Base-by-base conservation (phyloP, 2,113 vertebrate genomes). In the Tricholaema leucomelas region DNA sequence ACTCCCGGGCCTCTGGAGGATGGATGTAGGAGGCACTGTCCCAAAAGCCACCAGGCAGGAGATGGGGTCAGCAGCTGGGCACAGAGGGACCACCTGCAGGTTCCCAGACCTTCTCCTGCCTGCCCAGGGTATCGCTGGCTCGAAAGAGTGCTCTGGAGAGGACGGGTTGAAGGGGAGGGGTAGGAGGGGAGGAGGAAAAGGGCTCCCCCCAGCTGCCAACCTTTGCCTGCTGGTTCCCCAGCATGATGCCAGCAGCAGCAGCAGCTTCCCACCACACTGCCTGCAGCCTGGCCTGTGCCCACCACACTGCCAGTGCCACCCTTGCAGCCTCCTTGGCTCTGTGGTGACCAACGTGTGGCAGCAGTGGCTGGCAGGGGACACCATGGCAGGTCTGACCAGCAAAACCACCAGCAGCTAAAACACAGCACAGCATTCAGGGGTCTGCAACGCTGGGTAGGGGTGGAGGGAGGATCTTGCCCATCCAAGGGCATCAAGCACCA, bases 391-490 rank as follows among this genome's bases (percentile, higher is more conserved):
- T 52, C 25, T 8, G 55, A 5, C 27, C 6, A 2, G 27, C 36
- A 58, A 71, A 52, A 61, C 14, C 28, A 6, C 81, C 14, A 16
- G n/a, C 40, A 72, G 73, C n/a, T 27, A 17, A 80, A 69, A 17
- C 48, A n/a, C 42, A 1, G 33, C 13, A 17, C 1, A 1, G 31
- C 12, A 10, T 11, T 4, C 5, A 9, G 42, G 77, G 27, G 2
- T 50, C 73, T 40, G 31, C 24, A 23, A 5, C 0, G 0, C 4
- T 3, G 0, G 0, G n/a, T n/a, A n/a, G n/a, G n/a, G n/a, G n/a
- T n/a, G n/a, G 1, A 3, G 52, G 38, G 38, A 15, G 14, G 13
- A 10, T 83, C 72, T 77, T 80, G 72, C 73, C 91, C 59, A 6
- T 16, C 64, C 59, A 25, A 31, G 31, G 42, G 50, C 63, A 52